Conservation (phyloP, 2,888 invertebrate genomes). For the Pandemis corylana region DNA sequence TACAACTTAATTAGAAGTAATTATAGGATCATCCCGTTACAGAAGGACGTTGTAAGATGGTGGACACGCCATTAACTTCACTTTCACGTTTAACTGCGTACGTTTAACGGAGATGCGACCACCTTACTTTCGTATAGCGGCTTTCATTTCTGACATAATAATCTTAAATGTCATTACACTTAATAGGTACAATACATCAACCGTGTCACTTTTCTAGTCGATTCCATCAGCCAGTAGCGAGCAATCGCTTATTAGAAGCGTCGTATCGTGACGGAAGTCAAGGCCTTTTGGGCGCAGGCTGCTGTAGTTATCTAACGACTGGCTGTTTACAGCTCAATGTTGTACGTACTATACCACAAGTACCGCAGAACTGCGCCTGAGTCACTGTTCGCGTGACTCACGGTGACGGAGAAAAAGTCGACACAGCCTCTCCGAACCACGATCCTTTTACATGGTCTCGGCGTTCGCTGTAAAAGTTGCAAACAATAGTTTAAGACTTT, state of each 20-base stretch:
- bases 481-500: conserved; percentile 40
- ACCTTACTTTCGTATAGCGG: conserved; percentile 37
- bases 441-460: conserved; percentile 46
- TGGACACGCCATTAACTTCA: conserved; percentile 7
- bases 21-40: conserved; percentile 24
- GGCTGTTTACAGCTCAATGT: conserved; percentile 35
- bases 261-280: conserved; percentile 58
- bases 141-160: conserved; percentile 39
- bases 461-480: conserved; percentile 48
- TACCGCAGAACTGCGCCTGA: conserved; percentile 30
- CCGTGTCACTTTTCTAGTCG: conserved; percentile 27
- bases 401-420: conserved; percentile 54
- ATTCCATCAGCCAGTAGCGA: conserved; percentile 26
- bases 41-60: conserved; percentile 26
- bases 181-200: conserved; percentile 23
- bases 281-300: conserved; percentile 54
- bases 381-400: conserved; percentile 46
- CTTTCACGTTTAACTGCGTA: conserved; percentile 34
- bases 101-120: conserved; percentile 27
- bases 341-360: conserved; percentile 8
- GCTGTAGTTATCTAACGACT: conserved; percentile 42
- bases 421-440: conserved; percentile 50
- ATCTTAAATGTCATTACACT: conserved; percentile 38
- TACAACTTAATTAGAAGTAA: background rate
- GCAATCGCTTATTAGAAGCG: conserved; percentile 41